Conservation (phyloP, 2,113 vertebrate genomes). For the Anhinga rufa region DNA sequence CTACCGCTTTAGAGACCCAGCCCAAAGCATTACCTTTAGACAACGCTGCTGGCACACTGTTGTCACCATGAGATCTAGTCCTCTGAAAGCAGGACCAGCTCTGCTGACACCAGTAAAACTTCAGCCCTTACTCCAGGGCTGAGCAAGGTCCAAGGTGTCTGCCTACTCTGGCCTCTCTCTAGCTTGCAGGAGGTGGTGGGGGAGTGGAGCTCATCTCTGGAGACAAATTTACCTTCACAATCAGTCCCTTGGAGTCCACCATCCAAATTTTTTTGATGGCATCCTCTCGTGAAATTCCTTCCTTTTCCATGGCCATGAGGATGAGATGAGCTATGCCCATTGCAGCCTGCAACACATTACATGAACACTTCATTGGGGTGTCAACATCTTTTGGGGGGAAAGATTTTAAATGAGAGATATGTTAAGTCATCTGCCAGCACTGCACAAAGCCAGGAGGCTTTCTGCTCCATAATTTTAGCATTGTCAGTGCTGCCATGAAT, state of each 20-base stretch:
- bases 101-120: neutral
- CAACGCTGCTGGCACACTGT: neutral
- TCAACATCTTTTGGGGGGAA: neutral
- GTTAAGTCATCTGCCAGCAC: neutral
- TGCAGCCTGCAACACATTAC: conserved; percentile 78
- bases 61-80: neutral
- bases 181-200: neutral
- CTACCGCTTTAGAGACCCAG: neutral
- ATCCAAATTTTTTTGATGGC: conserved; percentile 93
- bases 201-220: neutral
- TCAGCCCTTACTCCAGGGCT: neutral
- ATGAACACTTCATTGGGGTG: neutral
- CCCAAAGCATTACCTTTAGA: rapidly evolving
- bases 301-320: conserved; percentile 93
- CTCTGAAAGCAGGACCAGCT: neutral
- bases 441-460: neutral
- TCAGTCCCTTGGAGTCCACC: conserved; percentile 94
- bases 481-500: neutral
- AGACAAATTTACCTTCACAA: conserved; percentile 84
- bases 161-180: neutral
- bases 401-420: neutral
- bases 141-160: neutral
- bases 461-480: neutral
- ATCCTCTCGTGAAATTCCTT: conserved; percentile 80
- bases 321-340: conserved; percentile 92